Base-by-base conservation (phyloP, 1,140 invertebrate species). In the Elymnias hypermnestra region DNA sequence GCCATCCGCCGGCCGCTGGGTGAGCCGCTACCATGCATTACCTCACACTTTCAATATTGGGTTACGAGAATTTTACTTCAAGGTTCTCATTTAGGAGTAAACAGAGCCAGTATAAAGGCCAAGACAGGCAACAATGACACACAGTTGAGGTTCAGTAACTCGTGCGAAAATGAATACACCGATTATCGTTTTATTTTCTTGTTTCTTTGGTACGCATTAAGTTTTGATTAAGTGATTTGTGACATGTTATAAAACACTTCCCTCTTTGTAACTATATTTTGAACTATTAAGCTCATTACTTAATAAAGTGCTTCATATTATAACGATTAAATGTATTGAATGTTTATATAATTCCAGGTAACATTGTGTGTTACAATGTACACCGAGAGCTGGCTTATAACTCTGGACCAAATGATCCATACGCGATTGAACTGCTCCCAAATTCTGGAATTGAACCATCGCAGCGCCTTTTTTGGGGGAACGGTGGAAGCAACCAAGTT, bases 41-140 rank as follows among this genome's bases (percentile, higher is more conserved):
- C 81, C 76, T 84, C 77, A 84, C 61, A 72, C 74, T 70, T 75
- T 73, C 81, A 79, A 84, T 84, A 84, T 81, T 21, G 72, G 74
- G 72, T 79, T 81, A 84, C 81, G 78, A 82, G 73, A 79, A 81
- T 81, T 79, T 76, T 78, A 72, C 74, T 71, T 78, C 81, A 84
- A 84, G 78, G 81, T 59, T 69, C 63, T 54, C 72, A 65, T 81
- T 81, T 81, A 63, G 75, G 72, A 75, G 61, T 68, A 82, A 85
- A 83, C 78, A 82, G 68, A 70, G 55, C 60, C 58, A 69, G 74
- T 85, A 85, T 85, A 85, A 83, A 85, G 70, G 55, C 72, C 58
- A 75, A 73, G 65, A 72, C 75, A 45, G 55, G 57, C 64, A 67
- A 70, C 72, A 73, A 72, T 68, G 57, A 53, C 36, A 57, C 64